phyloP scores from a whole-genome alignment of 1,140 invertebrate species.

The Rhysida immarginata region DNA sequence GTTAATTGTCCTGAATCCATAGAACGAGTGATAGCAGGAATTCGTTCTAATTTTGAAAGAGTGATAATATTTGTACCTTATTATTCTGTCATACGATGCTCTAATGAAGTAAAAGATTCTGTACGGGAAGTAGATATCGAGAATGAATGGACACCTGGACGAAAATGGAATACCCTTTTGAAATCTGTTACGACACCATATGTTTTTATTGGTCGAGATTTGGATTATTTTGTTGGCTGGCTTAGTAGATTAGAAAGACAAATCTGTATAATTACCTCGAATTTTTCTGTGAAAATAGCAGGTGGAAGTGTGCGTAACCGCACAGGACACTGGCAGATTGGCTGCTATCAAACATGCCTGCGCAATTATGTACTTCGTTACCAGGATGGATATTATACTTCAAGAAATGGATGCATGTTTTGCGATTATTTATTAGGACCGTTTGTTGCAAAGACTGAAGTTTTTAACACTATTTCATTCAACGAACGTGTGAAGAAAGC shows the following conservation, averaged over 20 bases:
- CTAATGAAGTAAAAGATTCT: too few species aligned
- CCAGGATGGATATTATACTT: slow-evolving; percentile 22
- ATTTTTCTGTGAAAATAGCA: slow-evolving; percentile 15
- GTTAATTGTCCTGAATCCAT: too few species aligned
- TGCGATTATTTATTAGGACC: slow-evolving; percentile 23
- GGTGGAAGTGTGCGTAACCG: slow-evolving; percentile 20
- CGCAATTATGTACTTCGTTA: slow-evolving; percentile 20
- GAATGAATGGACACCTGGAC: too few species aligned
- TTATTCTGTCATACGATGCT: too few species aligned
- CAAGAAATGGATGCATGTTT: slow-evolving; percentile 22
- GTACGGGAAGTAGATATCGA: too few species aligned
- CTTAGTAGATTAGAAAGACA: slow-evolving; percentile 21
- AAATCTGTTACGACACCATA: slow-evolving; percentile 20
- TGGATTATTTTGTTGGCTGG: slow-evolving; percentile 17
- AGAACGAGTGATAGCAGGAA: too few species aligned
- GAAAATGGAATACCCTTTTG: slow-evolving; percentile 17
- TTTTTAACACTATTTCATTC: slow-evolving; percentile 14
- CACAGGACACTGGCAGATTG: slow-evolving; percentile 23
- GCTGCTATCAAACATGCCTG: slow-evolving; percentile 21
- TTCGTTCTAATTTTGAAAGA: too few species aligned
- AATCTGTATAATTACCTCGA: slow-evolving; percentile 19
- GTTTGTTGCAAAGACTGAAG: slow-evolving; percentile 18
- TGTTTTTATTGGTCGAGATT: slow-evolving; percentile 19
- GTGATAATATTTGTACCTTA: too few species aligned
- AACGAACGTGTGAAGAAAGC: slow-evolving; percentile 13